Percentiles rank a stretch among this genome's conserved stretches.
These are phyloP conservation scores for Eremophila alpestris DNA, from an alignment of 2,797 vertebrate genomes.

Conservation along the genomic window DNA sequence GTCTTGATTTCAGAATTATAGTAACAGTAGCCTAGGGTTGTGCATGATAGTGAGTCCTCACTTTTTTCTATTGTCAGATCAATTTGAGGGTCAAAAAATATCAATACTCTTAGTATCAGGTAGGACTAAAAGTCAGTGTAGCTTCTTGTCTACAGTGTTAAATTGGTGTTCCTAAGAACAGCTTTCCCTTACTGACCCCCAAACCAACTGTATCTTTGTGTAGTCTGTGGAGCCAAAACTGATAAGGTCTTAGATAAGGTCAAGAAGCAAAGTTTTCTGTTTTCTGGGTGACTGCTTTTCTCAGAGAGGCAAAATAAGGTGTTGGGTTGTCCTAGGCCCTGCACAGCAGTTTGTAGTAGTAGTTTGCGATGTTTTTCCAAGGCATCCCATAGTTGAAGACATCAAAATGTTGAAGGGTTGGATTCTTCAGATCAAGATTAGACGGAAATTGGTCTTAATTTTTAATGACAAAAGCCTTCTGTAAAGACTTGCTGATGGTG, in stretches of 20 bases:
- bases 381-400: background rate
- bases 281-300: background rate
- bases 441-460: background rate
- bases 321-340: background rate
- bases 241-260: background rate
- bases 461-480: constrained; percentile 29
- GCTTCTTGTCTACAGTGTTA: background rate
- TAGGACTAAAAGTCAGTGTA: background rate
- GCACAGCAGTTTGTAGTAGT: background rate
- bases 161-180: background rate
- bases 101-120: background rate
- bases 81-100: background rate
- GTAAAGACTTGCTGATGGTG: background rate
- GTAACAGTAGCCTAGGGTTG: background rate
- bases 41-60: background rate
- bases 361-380: background rate
- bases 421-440: background rate
- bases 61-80: background rate
- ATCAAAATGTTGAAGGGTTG: background rate
- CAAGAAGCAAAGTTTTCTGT: background rate
- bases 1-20: constrained; percentile 13
- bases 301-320: background rate
- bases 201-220: background rate
- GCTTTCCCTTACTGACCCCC: background rate
- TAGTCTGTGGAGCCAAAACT: background rate